Evolutionary conservation across 2,888 invertebrate genomes (phyloP), one percentile per base, ranked within the genome.

Genomic region (Magallana nippona): DNA sequence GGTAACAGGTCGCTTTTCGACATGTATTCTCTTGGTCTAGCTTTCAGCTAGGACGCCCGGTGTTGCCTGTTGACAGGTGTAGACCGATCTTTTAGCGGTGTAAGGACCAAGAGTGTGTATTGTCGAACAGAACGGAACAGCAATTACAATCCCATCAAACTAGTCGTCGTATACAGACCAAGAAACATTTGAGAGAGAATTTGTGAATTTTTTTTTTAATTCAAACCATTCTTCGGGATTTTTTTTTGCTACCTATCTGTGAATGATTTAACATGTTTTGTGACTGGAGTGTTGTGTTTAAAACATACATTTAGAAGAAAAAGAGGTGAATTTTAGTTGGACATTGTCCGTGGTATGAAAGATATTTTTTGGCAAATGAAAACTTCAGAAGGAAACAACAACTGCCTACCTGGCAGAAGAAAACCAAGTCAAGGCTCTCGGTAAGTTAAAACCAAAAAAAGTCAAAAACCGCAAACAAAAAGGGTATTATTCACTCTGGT

Each of bases 361-460:
- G 78, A 78, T 82, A 79, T 56, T 22, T 71, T 62, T 79, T 79
- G 84, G 56, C 79, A 78, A 83, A 86, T 86, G 85, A 86, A 83
- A 79, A 71, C 78, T 22, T 82, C 83, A 56, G 85, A 86, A 78
- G 84, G 82, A 60, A 82, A 83, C 55, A 86, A 86, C 32, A 86
- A 84, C 44, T 78, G 78, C 19, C 82, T 86, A 11, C 85, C 85
- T 55, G 85, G 85, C 22, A 79, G 85, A 56, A 63, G 85, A 78
- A 83, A 83, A 77, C 85, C 85, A 11, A 79, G 78, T 15, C 78
- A 82, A 15, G 57, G 84, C n/a, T 79, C 82, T 56, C 83, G 85
- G 85, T 86, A 84, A 57, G 56, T 57, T 0, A 57, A n/a, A 44
- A 8, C 44, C 57, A 57, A 13, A n/a, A 22, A 19, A 56, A 44